Conservation (phyloP, 2,888 invertebrate species). For the Meiosimyza decipiens region DNA sequence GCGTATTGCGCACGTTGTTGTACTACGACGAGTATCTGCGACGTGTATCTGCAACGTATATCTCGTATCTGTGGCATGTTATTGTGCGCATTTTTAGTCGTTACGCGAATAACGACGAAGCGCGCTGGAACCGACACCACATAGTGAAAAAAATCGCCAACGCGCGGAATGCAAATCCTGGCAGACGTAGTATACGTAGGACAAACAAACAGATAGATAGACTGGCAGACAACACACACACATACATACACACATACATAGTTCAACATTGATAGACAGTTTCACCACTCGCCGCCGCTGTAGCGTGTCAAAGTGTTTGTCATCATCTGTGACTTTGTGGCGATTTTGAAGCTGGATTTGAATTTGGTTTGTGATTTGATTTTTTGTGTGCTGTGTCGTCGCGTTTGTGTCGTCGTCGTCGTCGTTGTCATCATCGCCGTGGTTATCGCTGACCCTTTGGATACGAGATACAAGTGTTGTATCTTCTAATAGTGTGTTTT, state of each 20-base stretch:
- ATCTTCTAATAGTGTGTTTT: slow-evolving; percentile 10
- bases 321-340: slow-evolving; percentile 17
- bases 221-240: slow-evolving; percentile 17
- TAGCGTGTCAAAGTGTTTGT: slow-evolving; percentile 23
- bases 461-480: slow-evolving; percentile 8
- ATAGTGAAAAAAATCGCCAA: neutral
- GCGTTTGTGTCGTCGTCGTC: slow-evolving; percentile 3
- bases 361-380: slow-evolving; percentile 20
- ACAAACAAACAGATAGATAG: slow-evolving; percentile 20
- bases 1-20: slow-evolving; percentile 28
- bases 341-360: slow-evolving; percentile 22
- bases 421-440: slow-evolving; percentile 1
- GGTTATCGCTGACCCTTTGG: slow-evolving; percentile 18
- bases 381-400: slow-evolving; percentile 16
- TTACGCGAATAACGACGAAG: slow-evolving; percentile 13
- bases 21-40: slow-evolving; percentile 43
- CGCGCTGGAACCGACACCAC: slow-evolving; percentile 9
- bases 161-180: neutral
- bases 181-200: slow-evolving; percentile 1
- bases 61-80: slow-evolving; percentile 30
- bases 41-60: slow-evolving; percentile 48
- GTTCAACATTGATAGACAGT: slow-evolving; percentile 25
- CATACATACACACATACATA: slow-evolving; percentile 28
- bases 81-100: slow-evolving; percentile 11
- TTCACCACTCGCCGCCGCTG: slow-evolving; percentile 1